Evolutionary conservation across 2,888 invertebrate species (phyloP), one percentile per base, ranked within the genome.

Genomic region (Meteorus colon): DNA sequence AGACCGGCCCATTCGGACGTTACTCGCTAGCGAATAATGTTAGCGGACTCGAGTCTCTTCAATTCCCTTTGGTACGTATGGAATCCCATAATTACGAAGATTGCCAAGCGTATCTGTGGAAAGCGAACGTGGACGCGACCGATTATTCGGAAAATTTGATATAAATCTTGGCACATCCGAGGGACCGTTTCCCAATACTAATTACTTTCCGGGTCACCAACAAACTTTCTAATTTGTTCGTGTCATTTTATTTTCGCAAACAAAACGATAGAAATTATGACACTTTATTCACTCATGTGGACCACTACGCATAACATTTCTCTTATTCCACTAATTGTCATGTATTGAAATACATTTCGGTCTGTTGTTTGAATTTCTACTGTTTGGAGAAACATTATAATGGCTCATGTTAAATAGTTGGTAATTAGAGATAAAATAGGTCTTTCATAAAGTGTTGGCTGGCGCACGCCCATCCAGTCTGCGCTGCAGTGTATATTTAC

Each of bases 1-100:
- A 63, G 63, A 45, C 48, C 34, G 45, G 16, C 19, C 41, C 31
- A 72, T 60, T 68, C 72, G 62, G 71, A 74, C 74, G 72, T 65
- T 19, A 71, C 63, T 72, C 70, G 66, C 59, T 24, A 19, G 55
- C 74, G 60, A 29, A 45, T 67, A 67, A 24, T 16, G 31, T 27
- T 16, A 34, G 19, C 37, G 27, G 34, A 62, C 63, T 41, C 4
- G 66, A 68, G 65, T 66, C 73, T 74, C 74, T 77, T 73, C 77
- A 71, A 77, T 77, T 74, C 71, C 60, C 77, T 77, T 67, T 63
- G 77, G 78, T 75, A 79, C 78, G 78, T 75, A 72, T 71, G 78
- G 78, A 79, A 79, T 79, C 78, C 78, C 77, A 75, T 79, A 79
- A 79, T 79, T 79, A 79, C 78, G 77, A 79, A 79, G 75, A 79